These are phyloP conservation scores for Lophochroa leadbeateri DNA, from an alignment of 2,113 vertebrate genomes.

Conservation along the genomic window DNA sequence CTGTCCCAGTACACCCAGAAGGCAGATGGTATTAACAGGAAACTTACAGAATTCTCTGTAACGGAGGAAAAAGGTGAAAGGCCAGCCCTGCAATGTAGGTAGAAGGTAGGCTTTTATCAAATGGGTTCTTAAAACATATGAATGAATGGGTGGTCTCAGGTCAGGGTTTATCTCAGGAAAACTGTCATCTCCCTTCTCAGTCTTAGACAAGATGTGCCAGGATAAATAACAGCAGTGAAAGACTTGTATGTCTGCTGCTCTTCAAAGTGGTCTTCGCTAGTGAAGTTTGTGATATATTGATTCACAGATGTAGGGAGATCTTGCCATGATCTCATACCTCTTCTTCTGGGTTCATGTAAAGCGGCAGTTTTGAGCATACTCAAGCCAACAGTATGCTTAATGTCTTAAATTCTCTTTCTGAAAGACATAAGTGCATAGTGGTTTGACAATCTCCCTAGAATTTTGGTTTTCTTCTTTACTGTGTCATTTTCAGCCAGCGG, in stretches of 20 bases:
- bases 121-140: background rate
- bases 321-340: background rate
- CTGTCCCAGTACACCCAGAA: background rate
- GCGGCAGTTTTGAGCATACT: background rate
- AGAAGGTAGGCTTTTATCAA: background rate
- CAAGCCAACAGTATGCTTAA: background rate
- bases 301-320: background rate
- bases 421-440: background rate
- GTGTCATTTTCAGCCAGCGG: background rate
- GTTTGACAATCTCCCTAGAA: background rate
- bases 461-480: background rate
- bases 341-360: background rate
- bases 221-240: background rate
- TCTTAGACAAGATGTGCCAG: background rate
- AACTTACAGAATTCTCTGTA: background rate
- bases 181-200: background rate
- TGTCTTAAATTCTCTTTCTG: background rate
- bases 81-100: rapidly evolving
- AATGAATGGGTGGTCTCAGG: background rate
- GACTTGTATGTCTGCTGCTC: background rate
- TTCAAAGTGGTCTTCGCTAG: background rate
- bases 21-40: background rate
- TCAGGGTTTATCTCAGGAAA: background rate
- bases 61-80: background rate
- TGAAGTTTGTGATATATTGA: background rate